Conservation (phyloP, 2,888 invertebrate genomes). For the Automeris io region DNA sequence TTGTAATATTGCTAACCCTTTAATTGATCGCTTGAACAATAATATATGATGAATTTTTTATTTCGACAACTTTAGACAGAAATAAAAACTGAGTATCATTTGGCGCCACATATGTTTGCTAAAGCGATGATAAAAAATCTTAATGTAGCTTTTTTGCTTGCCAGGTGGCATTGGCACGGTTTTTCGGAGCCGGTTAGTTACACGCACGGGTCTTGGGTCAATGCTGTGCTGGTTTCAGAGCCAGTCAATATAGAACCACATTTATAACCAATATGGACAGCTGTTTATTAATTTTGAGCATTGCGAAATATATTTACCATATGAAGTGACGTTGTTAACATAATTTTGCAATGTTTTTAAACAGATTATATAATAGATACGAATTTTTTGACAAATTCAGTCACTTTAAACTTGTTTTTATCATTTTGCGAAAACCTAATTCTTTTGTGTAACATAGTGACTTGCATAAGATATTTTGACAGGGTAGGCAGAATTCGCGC, state of each 20-base stretch:
- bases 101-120: constrained; percentile 2
- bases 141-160: constrained; percentile 5
- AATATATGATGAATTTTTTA: neutral
- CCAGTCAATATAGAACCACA: constrained; percentile 8
- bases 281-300: constrained; percentile 5
- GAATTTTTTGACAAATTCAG: no score
- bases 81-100: neutral
- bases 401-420: no score
- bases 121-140: constrained; percentile 7
- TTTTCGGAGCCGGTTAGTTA: constrained; percentile 33
- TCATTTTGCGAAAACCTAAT: no score
- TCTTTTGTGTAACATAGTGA: no score
- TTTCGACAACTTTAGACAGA: neutral
- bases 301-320: constrained; percentile 5
- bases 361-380: neutral
- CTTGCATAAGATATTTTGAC: no score
- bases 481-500: no score
- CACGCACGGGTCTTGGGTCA: constrained; percentile 37
- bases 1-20: no score
- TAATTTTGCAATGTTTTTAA: neutral
- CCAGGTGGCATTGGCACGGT: constrained; percentile 42
- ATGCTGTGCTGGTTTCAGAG: constrained; percentile 29
- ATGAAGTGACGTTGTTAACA: constrained; percentile 2
- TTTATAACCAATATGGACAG: constrained; percentile 5
- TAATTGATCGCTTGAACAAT: no score